A percentile compares a stretch with the other conserved stretches of the same genome.
These are phyloP conservation scores for Notiomystis cincta DNA, from an alignment of 2,113 vertebrate genomes.

Conservation along the genomic window DNA sequence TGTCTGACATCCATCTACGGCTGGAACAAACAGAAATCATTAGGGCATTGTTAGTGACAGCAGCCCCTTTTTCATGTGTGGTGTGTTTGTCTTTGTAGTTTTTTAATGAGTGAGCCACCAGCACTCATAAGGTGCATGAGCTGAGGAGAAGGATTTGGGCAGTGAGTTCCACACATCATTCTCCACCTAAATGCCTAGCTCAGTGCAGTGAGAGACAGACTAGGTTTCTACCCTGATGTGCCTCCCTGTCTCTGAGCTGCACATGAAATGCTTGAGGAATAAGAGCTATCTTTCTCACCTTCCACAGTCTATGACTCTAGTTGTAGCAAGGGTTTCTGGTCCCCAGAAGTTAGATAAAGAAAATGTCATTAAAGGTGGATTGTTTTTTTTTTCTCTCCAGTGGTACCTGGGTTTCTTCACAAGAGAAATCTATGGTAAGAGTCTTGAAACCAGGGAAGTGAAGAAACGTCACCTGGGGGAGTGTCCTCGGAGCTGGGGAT, in stretches of 20 bases:
- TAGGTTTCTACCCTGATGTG: not conserved
- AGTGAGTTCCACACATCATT: not conserved
- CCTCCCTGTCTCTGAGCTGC: not conserved
- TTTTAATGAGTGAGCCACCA: not conserved
- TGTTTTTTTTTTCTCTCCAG: rapidly evolving
- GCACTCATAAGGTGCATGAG: not conserved
- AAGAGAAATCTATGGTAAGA: not conserved
- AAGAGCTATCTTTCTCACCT: not conserved
- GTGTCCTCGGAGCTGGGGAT: not conserved
- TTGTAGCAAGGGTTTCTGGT: not conserved
- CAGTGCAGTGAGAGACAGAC: rapidly evolving
- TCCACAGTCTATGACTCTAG: not conserved
- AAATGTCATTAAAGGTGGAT: not conserved
- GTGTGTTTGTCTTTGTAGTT: not conserved
- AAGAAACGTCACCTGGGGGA: not conserved
- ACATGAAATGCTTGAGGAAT: not conserved
- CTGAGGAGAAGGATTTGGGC: not conserved
- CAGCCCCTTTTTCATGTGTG: not conserved
- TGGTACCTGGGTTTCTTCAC: not conserved
- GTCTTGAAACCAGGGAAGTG: not conserved
- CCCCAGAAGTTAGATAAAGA: not conserved
- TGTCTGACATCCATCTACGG: not conserved
- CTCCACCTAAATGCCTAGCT: not conserved
- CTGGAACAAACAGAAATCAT: not conserved
- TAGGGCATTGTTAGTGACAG: not conserved